Conservation (phyloP, 2,888 invertebrate species). For the Acrobasis suavella region DNA sequence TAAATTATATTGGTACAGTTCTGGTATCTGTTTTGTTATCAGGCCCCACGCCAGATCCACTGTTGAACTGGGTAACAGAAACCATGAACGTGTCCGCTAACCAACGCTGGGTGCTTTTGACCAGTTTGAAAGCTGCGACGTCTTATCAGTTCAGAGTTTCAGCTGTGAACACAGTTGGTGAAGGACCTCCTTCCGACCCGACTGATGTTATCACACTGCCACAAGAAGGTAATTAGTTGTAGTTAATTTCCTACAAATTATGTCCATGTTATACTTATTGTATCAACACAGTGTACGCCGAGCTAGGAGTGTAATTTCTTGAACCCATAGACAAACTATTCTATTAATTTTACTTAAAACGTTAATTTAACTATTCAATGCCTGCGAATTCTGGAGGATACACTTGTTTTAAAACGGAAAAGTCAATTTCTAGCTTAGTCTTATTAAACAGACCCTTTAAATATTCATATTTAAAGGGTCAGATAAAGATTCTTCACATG, state of each 20-base stretch:
- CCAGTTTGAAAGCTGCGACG: constrained; percentile 95
- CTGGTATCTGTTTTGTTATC: constrained; percentile 31
- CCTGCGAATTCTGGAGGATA: too few relatives aligned
- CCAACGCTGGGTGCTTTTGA: constrained; percentile 90
- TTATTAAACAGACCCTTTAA: neutral
- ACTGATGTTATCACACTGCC: constrained; percentile 95
- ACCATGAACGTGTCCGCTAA: constrained; percentile 91
- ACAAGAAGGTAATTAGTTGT: constrained; percentile 90
- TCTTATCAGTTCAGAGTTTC: constrained; percentile 98
- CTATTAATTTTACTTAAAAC: too few relatives aligned
- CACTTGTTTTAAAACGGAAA: too few relatives aligned
- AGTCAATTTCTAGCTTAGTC: neutral
- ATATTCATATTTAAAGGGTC: neutral
- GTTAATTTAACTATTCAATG: too few relatives aligned
- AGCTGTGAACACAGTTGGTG: constrained; percentile 97
- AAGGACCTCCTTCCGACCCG: constrained; percentile 94
- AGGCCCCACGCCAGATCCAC: constrained; percentile 93
- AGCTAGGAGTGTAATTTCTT: too few relatives aligned
- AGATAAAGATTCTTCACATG: neutral
- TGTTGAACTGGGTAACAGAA: constrained; percentile 94
- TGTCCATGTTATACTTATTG: neutral
- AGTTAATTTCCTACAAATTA: too few relatives aligned
- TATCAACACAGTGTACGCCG: neutral
- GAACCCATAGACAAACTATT: too few relatives aligned
- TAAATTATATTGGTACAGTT: too few relatives aligned